Evolutionary conservation across 2,113 vertebrate species (phyloP).

Genomic region (Grantiella picta): DNA sequence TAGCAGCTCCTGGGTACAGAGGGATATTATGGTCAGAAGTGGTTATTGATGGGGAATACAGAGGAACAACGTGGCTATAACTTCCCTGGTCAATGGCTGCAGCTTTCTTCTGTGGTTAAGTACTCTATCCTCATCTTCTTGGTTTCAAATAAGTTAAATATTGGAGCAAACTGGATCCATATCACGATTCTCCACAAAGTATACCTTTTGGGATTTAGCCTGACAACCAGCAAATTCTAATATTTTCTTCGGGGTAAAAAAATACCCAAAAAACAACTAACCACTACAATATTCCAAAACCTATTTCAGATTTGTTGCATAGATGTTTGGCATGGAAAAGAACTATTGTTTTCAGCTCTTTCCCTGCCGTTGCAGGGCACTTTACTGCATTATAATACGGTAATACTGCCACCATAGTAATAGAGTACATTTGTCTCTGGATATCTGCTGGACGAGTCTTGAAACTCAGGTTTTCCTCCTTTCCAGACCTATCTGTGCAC

Average conservation of each 20-base stretch:
- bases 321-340: neutral
- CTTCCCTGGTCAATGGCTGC: neutral
- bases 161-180: neutral
- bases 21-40: neutral
- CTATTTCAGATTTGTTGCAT: neutral
- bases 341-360: neutral
- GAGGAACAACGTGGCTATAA: neutral
- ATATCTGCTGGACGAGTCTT: neutral
- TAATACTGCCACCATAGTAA: neutral
- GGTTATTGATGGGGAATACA: neutral
- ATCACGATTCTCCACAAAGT: neutral
- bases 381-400: neutral
- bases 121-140: neutral
- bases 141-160: neutral
- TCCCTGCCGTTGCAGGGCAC: neutral
- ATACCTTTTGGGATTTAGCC: neutral
- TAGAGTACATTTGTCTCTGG: neutral
- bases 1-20: neutral
- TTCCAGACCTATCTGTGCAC: neutral
- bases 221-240: neutral
- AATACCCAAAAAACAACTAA: neutral
- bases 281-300: neutral
- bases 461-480: neutral
- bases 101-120: neutral
- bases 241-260: neutral